Base-by-base conservation (phyloP, 2,888 invertebrate genomes). In the Agonum fuliginosum region DNA sequence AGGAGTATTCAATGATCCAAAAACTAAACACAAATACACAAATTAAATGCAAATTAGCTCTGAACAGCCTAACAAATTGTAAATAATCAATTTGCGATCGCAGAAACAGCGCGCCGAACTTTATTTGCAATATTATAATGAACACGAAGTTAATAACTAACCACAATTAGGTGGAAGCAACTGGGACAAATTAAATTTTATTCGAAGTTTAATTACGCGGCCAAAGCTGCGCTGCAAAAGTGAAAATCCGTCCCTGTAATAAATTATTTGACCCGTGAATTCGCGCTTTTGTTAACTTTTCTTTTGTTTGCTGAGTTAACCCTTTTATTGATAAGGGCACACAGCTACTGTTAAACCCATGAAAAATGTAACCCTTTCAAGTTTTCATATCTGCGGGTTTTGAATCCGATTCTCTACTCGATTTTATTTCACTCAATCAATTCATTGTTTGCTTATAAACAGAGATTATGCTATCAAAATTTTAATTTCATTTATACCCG, bases 221-320 rank as follows among this genome's bases (percentile, higher is more conserved):
- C 30, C 1, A 51, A 62, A 12, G 12, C 5, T 30, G 58, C 14
- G 27, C 54, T 10, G 17, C 58, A 62, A 62, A 67, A 67, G 74
- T 74, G 72, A 72, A 72, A 72, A 72, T 48, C 72, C 54, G 46
- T 14, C 74, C 74, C 41, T 24, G 74, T 46, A 65, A 65, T 74
- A 74, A 73, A 62, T 74, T 74, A 62, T 74, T 62, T 46, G 24
- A 46, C 62, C 62, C 72, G 54, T 22, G 54, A 54, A 72, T 54
- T 22, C 34, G 72, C 41, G 74, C 74, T 43, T 58, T 65, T 74
- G 62, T 74, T 27, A 43, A 62, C 27, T 62, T 62, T 74, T 74
- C 74, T 74, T 74, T 74, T 74, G 74, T 74, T 41, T 62, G 54
- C 41, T 41, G 43, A 74, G 43, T 43, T 74, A 74, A 62, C 62